Evolutionary conservation across 2,113 vertebrate species (phyloP).

Genomic region (Epinephelus cyanopodus): DNA sequence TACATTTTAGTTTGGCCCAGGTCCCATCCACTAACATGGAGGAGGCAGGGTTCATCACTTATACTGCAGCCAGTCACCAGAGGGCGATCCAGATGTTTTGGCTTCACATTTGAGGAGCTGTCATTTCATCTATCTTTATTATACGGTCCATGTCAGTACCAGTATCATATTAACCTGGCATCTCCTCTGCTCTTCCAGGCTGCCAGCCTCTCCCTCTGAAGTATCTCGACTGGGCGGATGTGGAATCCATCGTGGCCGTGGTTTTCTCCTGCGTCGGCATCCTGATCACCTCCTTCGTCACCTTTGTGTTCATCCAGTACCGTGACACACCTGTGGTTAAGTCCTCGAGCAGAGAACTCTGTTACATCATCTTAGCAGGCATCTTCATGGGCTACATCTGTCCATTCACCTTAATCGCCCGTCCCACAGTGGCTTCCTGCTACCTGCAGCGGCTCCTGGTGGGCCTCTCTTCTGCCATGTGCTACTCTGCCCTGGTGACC

Average conservation of each 20-base stretch:
- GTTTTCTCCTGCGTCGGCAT: slow-evolving; percentile 97
- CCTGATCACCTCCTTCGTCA: slow-evolving; percentile 97
- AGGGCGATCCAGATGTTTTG: too few relatives aligned
- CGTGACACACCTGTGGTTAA: slow-evolving; percentile 98
- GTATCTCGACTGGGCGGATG: slow-evolving; percentile 95
- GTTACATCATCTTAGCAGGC: slow-evolving; percentile 97
- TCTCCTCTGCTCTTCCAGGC: slow-evolving; percentile 82
- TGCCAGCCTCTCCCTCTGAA: slow-evolving; percentile 92
- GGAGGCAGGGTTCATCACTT: too few relatives aligned
- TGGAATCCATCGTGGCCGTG: slow-evolving; percentile 96
- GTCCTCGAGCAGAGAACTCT: slow-evolving; percentile 97
- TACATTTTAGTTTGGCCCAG: too few relatives aligned
- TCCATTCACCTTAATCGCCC: slow-evolving; percentile 96
- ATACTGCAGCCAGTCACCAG: too few relatives aligned
- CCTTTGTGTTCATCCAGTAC: slow-evolving; percentile 97
- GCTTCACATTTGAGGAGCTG: too few relatives aligned
- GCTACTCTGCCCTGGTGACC: slow-evolving; percentile 97
- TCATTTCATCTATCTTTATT: too few relatives aligned
- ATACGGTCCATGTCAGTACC: too few relatives aligned
- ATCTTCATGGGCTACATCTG: slow-evolving; percentile 98
- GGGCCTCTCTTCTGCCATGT: slow-evolving; percentile 97
- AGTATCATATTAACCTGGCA: neutral
- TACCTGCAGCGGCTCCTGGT: slow-evolving; percentile 97
- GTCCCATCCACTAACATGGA: too few relatives aligned
- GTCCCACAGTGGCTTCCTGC: slow-evolving; percentile 93